Base-by-base conservation (phyloP, 2,113 vertebrate species). In the Nanorana parkeri region DNA sequence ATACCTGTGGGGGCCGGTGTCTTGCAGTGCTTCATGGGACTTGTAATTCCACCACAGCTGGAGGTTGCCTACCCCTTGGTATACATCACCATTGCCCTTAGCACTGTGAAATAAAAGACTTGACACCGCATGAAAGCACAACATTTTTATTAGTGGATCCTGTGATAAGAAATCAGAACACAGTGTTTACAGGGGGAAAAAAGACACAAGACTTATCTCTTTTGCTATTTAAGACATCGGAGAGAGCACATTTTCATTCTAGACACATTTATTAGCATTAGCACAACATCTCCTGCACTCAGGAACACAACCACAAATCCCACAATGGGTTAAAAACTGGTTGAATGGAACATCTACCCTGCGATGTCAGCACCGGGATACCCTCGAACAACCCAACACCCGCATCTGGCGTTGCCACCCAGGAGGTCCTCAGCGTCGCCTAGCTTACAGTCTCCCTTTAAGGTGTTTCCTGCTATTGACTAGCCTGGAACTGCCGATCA, bases 81-180 rank as follows among this genome's bases (percentile, higher is more conserved):
- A n/a, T 5, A 32, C 5, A 32, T 32, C 29, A 32, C 5, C 29
- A 5, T 5, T 32, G 5, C 32, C 32, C 2, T 36, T 36, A 6
- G 32, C 32, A 5, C 32, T 36, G 32, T 36, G 4, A 36, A 36
- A 3, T 36, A 47, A 47, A 15, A 26, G 6, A 21, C 51, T 19
- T 5, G n/a, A 69, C 52, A 2, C 17, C 0, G 29, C 13, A 28
- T 83, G 71, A 83, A 83, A 83, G 71, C 72, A 83, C 80, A 68
- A 83, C 72, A 74, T 74, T 83, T n/a, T 83, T 83, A 83, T 83
- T 83, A 83, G 72, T 83, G 80, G 80, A 83, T 68, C 47, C 63
- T 76, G 72, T 83, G 80, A 58, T 73, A 83, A 83, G 63, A 76
- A 76, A 83, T 76, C 36, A 58, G 71, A 83, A 76, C 80, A 83